Conservation (phyloP, 2,113 vertebrate genomes). For the Ahaetulla prasina region DNA sequence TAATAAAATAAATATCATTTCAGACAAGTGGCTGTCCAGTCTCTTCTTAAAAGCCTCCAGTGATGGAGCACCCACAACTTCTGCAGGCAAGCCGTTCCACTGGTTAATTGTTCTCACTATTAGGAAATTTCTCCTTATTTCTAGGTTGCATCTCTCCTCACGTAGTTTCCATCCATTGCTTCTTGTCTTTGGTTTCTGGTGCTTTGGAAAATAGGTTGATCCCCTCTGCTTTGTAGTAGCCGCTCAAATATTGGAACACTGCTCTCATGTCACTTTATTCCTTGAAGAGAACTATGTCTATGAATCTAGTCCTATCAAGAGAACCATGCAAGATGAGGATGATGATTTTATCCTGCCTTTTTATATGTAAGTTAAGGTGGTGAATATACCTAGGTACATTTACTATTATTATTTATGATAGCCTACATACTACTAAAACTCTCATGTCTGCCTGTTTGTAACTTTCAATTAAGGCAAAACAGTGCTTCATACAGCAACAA, state of each 20-base stretch:
- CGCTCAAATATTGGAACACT: neutral
- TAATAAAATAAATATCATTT: neutral
- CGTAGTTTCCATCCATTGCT: neutral
- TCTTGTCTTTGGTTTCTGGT: neutral
- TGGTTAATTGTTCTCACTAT: neutral
- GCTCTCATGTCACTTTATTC: too few species aligned
- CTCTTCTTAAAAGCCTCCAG: neutral
- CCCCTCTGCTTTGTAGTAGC: neutral
- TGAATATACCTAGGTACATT: neutral
- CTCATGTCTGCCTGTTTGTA: too few species aligned
- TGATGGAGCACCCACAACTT: neutral
- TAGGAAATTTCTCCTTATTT: neutral
- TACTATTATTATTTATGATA: neutral
- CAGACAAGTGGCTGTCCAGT: neutral
- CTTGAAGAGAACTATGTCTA: too few species aligned
- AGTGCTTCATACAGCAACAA: too few species aligned
- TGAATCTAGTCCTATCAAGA: too few species aligned
- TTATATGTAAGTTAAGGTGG: neutral
- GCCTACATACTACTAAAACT: too few species aligned
- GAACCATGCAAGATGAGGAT: neutral
- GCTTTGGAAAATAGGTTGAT: neutral
- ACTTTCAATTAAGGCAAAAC: too few species aligned
- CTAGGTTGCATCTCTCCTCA: neutral
- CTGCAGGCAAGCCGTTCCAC: neutral
- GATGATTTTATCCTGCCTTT: neutral